phyloP scores from a whole-genome alignment of 1,140 invertebrate genomes.

The Berghia stephanieae region DNA sequence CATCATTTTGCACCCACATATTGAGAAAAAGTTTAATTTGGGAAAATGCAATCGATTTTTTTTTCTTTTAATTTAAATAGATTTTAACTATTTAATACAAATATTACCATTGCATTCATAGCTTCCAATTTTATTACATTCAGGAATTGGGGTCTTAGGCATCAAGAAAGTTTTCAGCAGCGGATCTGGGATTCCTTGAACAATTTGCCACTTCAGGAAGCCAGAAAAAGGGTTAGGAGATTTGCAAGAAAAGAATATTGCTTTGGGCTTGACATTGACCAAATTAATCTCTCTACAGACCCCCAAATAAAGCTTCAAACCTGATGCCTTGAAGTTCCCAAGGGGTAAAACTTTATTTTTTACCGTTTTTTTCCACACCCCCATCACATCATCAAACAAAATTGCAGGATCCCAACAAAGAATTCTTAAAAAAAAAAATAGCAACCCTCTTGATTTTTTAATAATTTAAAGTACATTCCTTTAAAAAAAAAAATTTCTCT shows the following conservation, averaged over 20 bases:
- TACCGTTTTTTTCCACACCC: too few species aligned
- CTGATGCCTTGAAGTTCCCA: conserved; percentile 78
- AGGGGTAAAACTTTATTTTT: conserved; percentile 71
- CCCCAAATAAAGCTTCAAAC: conserved; percentile 81
- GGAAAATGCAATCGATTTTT: too few species aligned
- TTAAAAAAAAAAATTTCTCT: too few species aligned
- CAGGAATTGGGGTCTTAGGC: conserved; percentile 77
- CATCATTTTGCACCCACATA: too few species aligned
- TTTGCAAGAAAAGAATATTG: conserved; percentile 81
- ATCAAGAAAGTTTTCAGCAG: conserved; percentile 78
- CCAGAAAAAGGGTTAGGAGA: conserved; percentile 78
- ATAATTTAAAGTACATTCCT: too few species aligned
- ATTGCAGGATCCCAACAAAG: too few species aligned
- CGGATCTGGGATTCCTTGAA: conserved; percentile 83
- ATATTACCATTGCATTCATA: too few species aligned
- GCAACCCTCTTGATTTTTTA: conserved; percentile 29
- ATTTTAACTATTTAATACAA: too few species aligned
- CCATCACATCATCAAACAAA: too few species aligned
- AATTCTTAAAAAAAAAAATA: too few species aligned
- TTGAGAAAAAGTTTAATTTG: too few species aligned
- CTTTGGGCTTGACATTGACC: conserved; percentile 80
- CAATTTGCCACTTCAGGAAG: conserved; percentile 82
- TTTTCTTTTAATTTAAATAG: too few species aligned
- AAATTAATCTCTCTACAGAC: conserved; percentile 78
- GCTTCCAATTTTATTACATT: conserved; percentile 53